Evolutionary conservation across 2,888 invertebrate species (phyloP).

Genomic region (Apamea monoglypha): DNA sequence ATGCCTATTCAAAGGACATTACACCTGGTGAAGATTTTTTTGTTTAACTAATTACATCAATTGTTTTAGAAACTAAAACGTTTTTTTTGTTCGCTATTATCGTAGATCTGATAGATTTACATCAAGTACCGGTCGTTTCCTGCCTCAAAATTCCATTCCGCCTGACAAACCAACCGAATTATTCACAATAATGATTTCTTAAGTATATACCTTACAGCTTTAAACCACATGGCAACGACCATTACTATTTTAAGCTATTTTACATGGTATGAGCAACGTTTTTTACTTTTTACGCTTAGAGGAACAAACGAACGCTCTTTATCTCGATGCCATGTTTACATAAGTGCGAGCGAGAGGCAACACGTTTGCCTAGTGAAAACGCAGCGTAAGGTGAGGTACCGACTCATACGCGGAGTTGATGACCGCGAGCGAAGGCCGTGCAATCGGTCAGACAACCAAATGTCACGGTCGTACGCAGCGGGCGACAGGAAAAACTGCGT

Average conservation of each 20-base stretch:
- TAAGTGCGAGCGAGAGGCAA: conserved; percentile 73
- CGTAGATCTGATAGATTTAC: conserved; percentile 71
- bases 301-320: conserved; percentile 71
- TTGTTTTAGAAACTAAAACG: conserved; percentile 71
- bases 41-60: conserved; percentile 65
- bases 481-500: conserved; percentile 86
- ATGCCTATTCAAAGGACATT: conserved; percentile 58
- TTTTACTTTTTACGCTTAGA: conserved; percentile 68
- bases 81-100: conserved; percentile 67
- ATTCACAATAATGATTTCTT: conserved; percentile 70
- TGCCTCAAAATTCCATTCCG: conserved; percentile 74
- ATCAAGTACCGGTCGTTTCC: conserved; percentile 72
- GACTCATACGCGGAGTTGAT: conserved; percentile 85
- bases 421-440: conserved; percentile 89
- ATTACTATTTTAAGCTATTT: conserved; percentile 69
- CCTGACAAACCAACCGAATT: conserved; percentile 61
- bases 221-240: conserved; percentile 69
- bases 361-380: conserved; percentile 77
- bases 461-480: conserved; percentile 87
- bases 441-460: conserved; percentile 90
- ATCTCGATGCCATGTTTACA: conserved; percentile 69
- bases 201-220: conserved; percentile 67
- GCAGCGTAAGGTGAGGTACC: conserved; percentile 80
- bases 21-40: conserved; percentile 56
- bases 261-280: conserved; percentile 67